Evolutionary conservation across 2,888 invertebrate species (phyloP).

Genomic region (Parthenolecanium corni): DNA sequence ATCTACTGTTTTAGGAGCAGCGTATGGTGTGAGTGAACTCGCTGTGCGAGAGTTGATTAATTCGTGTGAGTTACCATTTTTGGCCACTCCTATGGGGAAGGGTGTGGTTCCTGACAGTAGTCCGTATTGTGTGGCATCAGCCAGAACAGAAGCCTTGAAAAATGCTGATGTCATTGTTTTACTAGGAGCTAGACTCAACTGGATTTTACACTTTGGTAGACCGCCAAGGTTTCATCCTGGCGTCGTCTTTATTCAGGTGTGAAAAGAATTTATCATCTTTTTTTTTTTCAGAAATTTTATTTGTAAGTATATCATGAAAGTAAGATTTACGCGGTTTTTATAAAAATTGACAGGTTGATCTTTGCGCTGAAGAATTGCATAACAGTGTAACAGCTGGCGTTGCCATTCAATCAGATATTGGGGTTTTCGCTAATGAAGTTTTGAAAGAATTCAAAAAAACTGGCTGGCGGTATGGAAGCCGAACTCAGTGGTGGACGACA

Average conservation of each 20-base stretch:
- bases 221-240: slow-evolving; percentile 68
- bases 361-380: slow-evolving; percentile 80
- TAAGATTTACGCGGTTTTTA: slow-evolving; percentile 29
- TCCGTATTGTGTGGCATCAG: slow-evolving; percentile 63
- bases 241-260: slow-evolving; percentile 79
- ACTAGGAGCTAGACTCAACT: slow-evolving; percentile 85
- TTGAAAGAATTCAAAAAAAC: slow-evolving; percentile 46
- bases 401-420: slow-evolving; percentile 74
- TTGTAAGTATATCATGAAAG: neutral
- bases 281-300: too few species aligned
- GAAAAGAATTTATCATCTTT: neutral
- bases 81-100: slow-evolving; percentile 89
- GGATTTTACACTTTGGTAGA: slow-evolving; percentile 95
- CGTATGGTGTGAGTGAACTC: slow-evolving; percentile 66
- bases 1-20: slow-evolving; percentile 49
- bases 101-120: slow-evolving; percentile 40
- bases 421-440: slow-evolving; percentile 57
- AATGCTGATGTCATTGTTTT: slow-evolving; percentile 80
- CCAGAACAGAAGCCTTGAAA: slow-evolving; percentile 72
- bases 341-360: slow-evolving; percentile 79
- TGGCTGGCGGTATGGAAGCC: slow-evolving; percentile 46
- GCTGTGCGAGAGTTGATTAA: slow-evolving; percentile 57
- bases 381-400: slow-evolving; percentile 72
- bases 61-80: slow-evolving; percentile 66
- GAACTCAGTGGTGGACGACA: slow-evolving; percentile 64